Evolutionary conservation across 1,140 invertebrate genomes (phyloP).

Genomic region (Nebria ingens): DNA sequence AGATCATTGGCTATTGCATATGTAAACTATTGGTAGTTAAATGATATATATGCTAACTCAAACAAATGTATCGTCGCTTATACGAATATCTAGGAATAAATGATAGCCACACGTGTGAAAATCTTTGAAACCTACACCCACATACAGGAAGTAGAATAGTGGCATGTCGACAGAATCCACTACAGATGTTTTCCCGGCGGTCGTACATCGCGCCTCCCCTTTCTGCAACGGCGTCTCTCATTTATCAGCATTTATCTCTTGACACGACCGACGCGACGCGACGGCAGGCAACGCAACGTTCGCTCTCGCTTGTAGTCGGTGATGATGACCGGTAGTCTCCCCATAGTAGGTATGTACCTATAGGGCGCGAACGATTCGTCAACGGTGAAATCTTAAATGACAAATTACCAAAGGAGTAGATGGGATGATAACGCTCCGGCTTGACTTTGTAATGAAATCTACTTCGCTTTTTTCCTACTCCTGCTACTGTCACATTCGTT

Average conservation of each 20-base stretch:
- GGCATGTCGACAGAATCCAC: background rate
- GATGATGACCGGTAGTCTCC: background rate
- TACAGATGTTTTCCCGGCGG: constrained; percentile 2
- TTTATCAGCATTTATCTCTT: constrained; percentile 8
- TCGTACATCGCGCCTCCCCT: background rate
- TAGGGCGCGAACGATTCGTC: constrained; percentile 1
- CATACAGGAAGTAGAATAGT: too few relatives aligned
- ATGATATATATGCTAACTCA: too few relatives aligned
- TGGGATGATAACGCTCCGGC: background rate
- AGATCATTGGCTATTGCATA: too few relatives aligned
- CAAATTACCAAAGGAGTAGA: background rate
- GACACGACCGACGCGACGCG: background rate
- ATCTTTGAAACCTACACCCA: too few relatives aligned
- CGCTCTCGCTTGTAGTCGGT: too few relatives aligned
- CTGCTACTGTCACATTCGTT: too few relatives aligned
- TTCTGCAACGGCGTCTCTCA: too few relatives aligned
- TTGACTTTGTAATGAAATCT: constrained; percentile 9
- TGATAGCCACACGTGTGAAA: too few relatives aligned
- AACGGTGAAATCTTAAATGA: constrained; percentile 7
- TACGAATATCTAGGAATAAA: too few relatives aligned
- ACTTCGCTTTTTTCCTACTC: background rate
- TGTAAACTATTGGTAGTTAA: too few relatives aligned
- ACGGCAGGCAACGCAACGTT: background rate
- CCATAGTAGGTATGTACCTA: too few relatives aligned
- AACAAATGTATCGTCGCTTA: too few relatives aligned